A percentile compares a stretch with the other conserved stretches of the same genome.
phyloP scores from a whole-genome alignment of 53 echinoderm and acorn worm species.

The Temnopleurus reevesii region DNA sequence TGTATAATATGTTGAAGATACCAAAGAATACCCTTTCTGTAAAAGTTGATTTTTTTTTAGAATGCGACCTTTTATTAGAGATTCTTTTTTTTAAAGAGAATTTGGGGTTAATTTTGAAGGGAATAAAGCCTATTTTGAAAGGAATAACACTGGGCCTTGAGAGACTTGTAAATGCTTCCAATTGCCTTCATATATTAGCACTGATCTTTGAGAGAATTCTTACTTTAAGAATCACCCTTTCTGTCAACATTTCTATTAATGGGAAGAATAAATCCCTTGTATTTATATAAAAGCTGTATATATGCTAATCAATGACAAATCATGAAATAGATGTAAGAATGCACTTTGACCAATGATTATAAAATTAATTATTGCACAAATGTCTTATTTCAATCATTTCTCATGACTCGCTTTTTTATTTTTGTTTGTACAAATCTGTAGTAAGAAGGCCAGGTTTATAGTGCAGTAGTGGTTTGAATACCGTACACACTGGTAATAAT shows the following conservation, averaged over 20 bases:
- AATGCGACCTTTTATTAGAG: conserved; percentile 2
- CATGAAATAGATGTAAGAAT: neutral
- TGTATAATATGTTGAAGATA: conserved; percentile 54
- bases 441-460: conserved; percentile 27
- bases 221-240: conserved; percentile 6
- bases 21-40: conserved; percentile 44
- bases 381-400: neutral
- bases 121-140: neutral
- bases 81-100: conserved; percentile 20
- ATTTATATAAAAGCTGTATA: conserved; percentile 36
- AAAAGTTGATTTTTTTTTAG: conserved; percentile 22
- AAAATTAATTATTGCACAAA: neutral
- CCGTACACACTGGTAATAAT: neutral
- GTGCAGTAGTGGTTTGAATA: conserved; percentile 17
- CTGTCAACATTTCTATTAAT: neutral
- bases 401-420: neutral
- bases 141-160: conserved; percentile 21
- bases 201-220: conserved; percentile 1
- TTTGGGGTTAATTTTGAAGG: too few relatives aligned
- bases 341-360: conserved; percentile 19
- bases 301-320: conserved; percentile 14
- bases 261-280: neutral
- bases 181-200: conserved; percentile 23
- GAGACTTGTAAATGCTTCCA: conserved; percentile 44
- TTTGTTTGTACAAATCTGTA: conserved; percentile 33